A percentile compares a stretch with the other conserved stretches of the same genome.
These are phyloP conservation scores for Lacerta viridis DNA, from an alignment of 2,797 vertebrate genomes.

Conservation along the genomic window DNA sequence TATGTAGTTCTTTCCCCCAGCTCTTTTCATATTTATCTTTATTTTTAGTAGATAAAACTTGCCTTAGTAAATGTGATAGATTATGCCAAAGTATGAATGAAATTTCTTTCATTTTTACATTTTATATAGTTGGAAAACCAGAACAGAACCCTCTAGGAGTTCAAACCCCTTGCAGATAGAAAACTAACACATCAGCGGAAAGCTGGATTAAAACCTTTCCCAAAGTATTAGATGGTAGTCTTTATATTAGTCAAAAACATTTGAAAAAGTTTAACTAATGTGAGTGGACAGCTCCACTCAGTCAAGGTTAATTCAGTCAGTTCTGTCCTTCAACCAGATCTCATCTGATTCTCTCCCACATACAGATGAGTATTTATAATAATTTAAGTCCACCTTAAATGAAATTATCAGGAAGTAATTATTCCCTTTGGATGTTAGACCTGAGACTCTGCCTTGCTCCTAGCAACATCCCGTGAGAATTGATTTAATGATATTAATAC, in stretches of 20 bases:
- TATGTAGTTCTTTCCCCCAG: background rate
- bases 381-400: conserved; percentile 9
- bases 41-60: background rate
- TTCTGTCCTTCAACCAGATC: background rate
- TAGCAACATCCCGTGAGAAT: conserved; percentile 49
- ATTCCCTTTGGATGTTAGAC: conserved; percentile 49
- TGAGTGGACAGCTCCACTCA: background rate
- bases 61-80: background rate
- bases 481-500: conserved; percentile 50
- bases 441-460: conserved; percentile 54
- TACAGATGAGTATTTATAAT: conserved; percentile 26
- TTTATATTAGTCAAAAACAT: conserved; percentile 45
- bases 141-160: background rate
- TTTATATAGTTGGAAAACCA: conserved; percentile 31
- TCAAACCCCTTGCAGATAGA: conserved; percentile 28
- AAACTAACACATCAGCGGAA: background rate
- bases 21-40: conserved; percentile 2
- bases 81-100: background rate
- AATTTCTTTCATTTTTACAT: conserved; percentile 8
- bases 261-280: conserved; percentile 33
- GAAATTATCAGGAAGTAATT: conserved; percentile 61
- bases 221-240: background rate
- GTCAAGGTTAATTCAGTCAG: conserved; percentile 2
- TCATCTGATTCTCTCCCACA: background rate
- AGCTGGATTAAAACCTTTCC: background rate